Evolutionary conservation across 1,140 invertebrate genomes (phyloP).

Genomic region (Panonychus citri): DNA sequence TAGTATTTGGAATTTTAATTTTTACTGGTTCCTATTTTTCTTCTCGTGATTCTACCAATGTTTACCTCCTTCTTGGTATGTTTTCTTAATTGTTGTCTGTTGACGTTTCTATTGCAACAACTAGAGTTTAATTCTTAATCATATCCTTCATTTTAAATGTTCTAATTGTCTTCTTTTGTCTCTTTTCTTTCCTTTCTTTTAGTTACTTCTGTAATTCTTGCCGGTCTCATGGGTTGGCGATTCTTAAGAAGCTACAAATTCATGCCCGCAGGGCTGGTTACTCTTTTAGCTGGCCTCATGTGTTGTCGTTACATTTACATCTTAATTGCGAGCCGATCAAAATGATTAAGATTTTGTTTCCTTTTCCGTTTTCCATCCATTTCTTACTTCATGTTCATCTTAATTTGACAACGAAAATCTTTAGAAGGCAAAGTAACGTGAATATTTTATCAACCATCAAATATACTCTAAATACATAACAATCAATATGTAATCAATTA

Average conservation of each 20-base stretch:
- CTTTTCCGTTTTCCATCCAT: too few relatives aligned
- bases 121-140: neutral
- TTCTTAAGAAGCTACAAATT: slow-evolving; percentile 69
- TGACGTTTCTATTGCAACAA: neutral
- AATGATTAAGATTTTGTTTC: too few relatives aligned
- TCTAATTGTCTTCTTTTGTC: neutral
- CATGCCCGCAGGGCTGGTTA: slow-evolving; percentile 77
- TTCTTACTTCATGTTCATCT: too few relatives aligned
- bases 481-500: too few relatives aligned
- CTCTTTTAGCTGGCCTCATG: slow-evolving; percentile 21
- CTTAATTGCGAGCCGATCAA: too few relatives aligned
- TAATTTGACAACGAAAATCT: too few relatives aligned
- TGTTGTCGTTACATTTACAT: slow-evolving; percentile 3
- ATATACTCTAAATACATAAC: too few relatives aligned
- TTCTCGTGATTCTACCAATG: slow-evolving; percentile 23
- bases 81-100: neutral
- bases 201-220: slow-evolving; percentile 30
- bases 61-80: slow-evolving; percentile 8
- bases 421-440: too few relatives aligned
- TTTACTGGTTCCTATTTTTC: slow-evolving; percentile 62
- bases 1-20: slow-evolving; percentile 58
- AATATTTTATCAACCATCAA: too few relatives aligned
- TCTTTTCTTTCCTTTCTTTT: too few relatives aligned
- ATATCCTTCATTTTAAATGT: neutral
- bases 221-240: slow-evolving; percentile 65